phyloP scores from a whole-genome alignment of 1,140 invertebrate genomes.

The Teleopsis dalmanni region DNA sequence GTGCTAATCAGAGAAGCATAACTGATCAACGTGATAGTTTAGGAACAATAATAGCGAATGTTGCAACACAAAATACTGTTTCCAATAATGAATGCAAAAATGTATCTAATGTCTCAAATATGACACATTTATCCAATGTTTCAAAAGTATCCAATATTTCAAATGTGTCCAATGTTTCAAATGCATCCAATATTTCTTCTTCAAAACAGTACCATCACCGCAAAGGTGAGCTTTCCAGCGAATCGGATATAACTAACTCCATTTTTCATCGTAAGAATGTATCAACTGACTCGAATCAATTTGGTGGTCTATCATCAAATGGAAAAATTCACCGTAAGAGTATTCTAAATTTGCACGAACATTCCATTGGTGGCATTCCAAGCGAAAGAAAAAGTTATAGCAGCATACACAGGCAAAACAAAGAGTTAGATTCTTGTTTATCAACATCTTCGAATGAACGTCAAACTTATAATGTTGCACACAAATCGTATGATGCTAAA shows the following conservation, averaged over 20 bases:
- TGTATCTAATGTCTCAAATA: no score
- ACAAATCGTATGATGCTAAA: no score
- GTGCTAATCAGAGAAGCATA: slow-evolving; percentile 3
- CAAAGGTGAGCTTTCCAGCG: slow-evolving; percentile 63
- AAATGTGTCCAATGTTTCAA: no score
- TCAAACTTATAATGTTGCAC: background rate
- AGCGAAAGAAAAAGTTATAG: slow-evolving; percentile 65
- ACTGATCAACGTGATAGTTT: no score
- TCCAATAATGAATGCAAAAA: no score
- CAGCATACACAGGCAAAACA: slow-evolving; percentile 59
- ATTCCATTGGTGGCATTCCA: slow-evolving; percentile 38
- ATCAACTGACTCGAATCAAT: slow-evolving; percentile 22
- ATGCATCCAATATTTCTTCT: no score
- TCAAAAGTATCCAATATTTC: no score
- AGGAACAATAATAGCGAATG: no score
- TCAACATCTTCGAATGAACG: slow-evolving; percentile 3
- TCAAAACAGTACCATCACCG: slow-evolving; percentile 49
- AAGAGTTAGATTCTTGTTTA: slow-evolving; percentile 41
- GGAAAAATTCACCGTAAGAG: slow-evolving; percentile 71
- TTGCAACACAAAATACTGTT: no score
- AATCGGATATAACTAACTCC: slow-evolving; percentile 64
- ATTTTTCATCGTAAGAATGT: slow-evolving; percentile 66
- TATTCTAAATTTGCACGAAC: slow-evolving; percentile 64
- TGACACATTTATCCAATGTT: no score
- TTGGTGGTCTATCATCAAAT: slow-evolving; percentile 59